Percentiles rank a stretch among this genome's conserved stretches.
phyloP scores from a whole-genome alignment of 2,888 invertebrate species.

The Cepaea hortensis region DNA sequence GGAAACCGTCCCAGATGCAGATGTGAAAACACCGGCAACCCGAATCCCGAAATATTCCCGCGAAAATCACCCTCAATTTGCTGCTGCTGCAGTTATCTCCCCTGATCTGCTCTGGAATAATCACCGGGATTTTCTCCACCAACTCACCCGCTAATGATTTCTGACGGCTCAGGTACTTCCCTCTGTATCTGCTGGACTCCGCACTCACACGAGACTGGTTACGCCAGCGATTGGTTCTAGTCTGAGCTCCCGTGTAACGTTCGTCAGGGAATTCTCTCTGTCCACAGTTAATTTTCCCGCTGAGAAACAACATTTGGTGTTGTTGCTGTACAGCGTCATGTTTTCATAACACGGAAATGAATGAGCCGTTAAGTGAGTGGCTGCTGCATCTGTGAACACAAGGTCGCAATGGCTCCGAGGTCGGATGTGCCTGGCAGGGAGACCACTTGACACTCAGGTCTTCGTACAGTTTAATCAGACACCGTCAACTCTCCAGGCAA shows the following conservation, averaged over 20 bases:
- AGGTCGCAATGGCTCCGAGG: too few relatives aligned
- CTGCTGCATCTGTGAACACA: too few relatives aligned
- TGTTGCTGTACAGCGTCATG: too few relatives aligned
- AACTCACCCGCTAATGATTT: background rate
- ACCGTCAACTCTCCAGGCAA: too few relatives aligned
- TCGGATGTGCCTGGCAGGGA: too few relatives aligned
- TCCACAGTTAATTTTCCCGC: too few relatives aligned
- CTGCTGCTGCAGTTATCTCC: background rate
- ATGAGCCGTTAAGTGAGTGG: too few relatives aligned
- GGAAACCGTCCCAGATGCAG: too few relatives aligned
- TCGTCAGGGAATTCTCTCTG: background rate
- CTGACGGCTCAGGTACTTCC: background rate
- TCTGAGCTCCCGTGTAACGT: background rate
- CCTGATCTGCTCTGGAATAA: background rate
- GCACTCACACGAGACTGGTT: background rate
- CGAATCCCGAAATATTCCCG: background rate
- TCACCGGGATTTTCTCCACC: background rate
- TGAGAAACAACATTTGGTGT: too few relatives aligned
- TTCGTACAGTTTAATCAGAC: too few relatives aligned
- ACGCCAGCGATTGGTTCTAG: background rate
- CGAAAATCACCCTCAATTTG: conserved; percentile 17
- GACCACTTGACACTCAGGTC: too few relatives aligned
- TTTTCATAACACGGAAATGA: too few relatives aligned
- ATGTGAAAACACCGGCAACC: background rate
- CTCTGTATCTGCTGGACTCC: background rate